Percentiles rank a stretch among this genome's conserved stretches.
phyloP scores from a whole-genome alignment of 2,113 vertebrate species.

The Oophaga pumilio region DNA sequence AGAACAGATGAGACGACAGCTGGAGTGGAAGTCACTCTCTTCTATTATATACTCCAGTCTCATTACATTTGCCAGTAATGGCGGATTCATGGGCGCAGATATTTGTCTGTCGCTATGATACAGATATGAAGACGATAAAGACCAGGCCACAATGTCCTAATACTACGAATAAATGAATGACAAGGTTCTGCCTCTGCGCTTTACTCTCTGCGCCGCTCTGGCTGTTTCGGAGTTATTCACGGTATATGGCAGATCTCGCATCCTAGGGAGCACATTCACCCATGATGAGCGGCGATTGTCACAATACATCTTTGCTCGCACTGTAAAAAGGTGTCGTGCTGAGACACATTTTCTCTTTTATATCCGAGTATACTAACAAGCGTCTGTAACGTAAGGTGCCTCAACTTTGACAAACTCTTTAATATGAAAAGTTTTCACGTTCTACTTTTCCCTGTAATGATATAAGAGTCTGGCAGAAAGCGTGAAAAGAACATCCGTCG shows the following conservation, averaged over 20 bases:
- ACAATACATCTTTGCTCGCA: constrained; percentile 17
- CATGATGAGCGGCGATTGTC: constrained; percentile 30
- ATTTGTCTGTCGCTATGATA: background rate
- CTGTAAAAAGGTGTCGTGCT: constrained; percentile 22
- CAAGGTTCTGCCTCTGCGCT: background rate
- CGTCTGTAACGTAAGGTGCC: constrained; percentile 52
- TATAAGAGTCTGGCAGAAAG: background rate
- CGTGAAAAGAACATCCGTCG: background rate
- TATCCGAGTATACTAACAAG: constrained; percentile 48
- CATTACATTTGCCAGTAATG: background rate
- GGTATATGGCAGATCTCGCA: background rate
- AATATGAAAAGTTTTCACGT: constrained; percentile 29
- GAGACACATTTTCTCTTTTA: constrained; percentile 41
- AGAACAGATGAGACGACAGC: background rate
- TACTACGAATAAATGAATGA: constrained; percentile 6
- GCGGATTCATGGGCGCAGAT: background rate
- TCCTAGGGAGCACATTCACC: constrained; percentile 23
- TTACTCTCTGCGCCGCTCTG: background rate
- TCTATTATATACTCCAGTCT: background rate
- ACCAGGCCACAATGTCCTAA: background rate
- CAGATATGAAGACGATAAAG: background rate
- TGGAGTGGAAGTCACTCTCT: background rate
- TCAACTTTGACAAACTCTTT: constrained; percentile 33
- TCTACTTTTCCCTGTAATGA: background rate
- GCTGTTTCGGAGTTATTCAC: constrained; percentile 8